A percentile compares a stretch with the other conserved stretches of the same genome.
phyloP scores from a whole-genome alignment of 1,140 invertebrate species.

The Heliconius nattereri region DNA sequence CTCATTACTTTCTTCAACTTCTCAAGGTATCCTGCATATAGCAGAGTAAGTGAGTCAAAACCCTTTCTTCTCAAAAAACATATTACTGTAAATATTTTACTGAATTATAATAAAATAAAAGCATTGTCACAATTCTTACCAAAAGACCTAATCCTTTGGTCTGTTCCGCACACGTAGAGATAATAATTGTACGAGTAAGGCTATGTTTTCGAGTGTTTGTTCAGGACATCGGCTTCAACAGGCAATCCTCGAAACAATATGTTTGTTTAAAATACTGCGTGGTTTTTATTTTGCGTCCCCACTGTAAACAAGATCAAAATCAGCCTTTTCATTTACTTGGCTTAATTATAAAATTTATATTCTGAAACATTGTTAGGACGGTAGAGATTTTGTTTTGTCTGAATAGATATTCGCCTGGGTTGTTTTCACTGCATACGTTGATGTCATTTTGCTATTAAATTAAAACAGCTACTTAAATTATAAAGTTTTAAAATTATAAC shows the following conservation, averaged over 20 bases:
- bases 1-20: too few relatives aligned
- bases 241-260: constrained; percentile 47
- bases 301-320: constrained; percentile 34
- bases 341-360: constrained; percentile 21
- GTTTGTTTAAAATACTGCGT: constrained; percentile 51
- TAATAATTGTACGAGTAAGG: constrained; percentile 50
- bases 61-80: too few relatives aligned
- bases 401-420: not conserved
- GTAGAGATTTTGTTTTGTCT: not conserved
- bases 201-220: constrained; percentile 53
- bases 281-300: constrained; percentile 36
- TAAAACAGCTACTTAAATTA: too few relatives aligned
- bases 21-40: not conserved
- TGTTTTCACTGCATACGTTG: not conserved
- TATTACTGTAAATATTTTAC: not conserved
- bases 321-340: constrained; percentile 36
- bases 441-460: too few relatives aligned
- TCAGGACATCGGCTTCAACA: constrained; percentile 55
- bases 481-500: too few relatives aligned
- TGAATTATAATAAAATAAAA: constrained; percentile 20
- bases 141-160: constrained; percentile 43
- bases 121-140: constrained; percentile 25
- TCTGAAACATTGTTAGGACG: not conserved
- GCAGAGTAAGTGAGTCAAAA: not conserved
- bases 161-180: constrained; percentile 39